phyloP scores from a whole-genome alignment of 2,888 invertebrate genomes.

The Lepidochitona cinerea region DNA sequence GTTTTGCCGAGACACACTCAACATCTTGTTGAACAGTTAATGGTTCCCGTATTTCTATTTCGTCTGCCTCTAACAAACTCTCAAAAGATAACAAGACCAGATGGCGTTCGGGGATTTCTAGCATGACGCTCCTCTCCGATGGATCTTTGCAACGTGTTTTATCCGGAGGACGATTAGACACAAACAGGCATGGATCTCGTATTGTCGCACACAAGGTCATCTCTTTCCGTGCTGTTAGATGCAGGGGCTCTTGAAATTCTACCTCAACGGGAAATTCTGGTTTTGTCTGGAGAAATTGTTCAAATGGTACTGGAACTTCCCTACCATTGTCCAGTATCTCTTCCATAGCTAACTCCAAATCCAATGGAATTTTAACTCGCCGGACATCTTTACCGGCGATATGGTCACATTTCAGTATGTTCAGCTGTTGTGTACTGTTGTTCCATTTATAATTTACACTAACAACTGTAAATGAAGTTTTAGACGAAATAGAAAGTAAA shows the following conservation, averaged over 20 bases:
- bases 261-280: neutral
- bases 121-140: neutral
- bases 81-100: neutral
- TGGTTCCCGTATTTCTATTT: neutral
- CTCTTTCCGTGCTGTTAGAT: neutral
- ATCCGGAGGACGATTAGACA: neutral
- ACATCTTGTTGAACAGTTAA: neutral
- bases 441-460: constrained; percentile 1
- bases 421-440: neutral
- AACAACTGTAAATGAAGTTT: neutral
- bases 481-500: neutral
- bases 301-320: neutral
- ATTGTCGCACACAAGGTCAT: neutral
- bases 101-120: neutral
- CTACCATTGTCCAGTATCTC: neutral
- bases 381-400: neutral
- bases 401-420: neutral
- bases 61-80: neutral
- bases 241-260: neutral
- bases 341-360: neutral
- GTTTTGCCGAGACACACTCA: neutral
- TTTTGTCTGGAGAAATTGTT: neutral
- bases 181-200: neutral
- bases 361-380: neutral
- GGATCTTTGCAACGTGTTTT: neutral